Percentiles rank a stretch among this genome's conserved stretches.
These are phyloP conservation scores for Lymantria dispar DNA, from an alignment of 2,888 invertebrate species.

Conservation along the genomic window DNA sequence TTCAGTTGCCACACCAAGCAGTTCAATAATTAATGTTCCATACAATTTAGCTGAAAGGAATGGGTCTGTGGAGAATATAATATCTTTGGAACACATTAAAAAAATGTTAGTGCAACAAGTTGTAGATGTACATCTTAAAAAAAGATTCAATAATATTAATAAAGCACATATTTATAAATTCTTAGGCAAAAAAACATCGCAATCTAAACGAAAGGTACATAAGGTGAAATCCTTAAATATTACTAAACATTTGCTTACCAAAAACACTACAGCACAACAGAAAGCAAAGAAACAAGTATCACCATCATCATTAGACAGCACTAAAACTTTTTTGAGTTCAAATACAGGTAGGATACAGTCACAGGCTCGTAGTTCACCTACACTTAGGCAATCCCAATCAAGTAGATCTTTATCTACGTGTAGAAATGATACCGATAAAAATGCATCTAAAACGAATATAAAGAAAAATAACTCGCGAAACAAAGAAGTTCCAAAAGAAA, in stretches of 20 bases:
- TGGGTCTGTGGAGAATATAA: slow-evolving; percentile 41
- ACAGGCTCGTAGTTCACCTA: slow-evolving; percentile 40
- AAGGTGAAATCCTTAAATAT: slow-evolving; percentile 74
- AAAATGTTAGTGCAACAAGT: slow-evolving; percentile 53
- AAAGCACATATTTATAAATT: slow-evolving; percentile 4
- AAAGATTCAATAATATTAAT: not conserved
- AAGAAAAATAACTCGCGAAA: not conserved
- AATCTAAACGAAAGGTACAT: slow-evolving; percentile 50
- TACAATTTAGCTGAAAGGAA: slow-evolving; percentile 48
- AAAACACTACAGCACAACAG: slow-evolving; percentile 16
- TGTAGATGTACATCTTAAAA: slow-evolving; percentile 34
- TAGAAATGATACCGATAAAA: not conserved
- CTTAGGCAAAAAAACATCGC: slow-evolving; percentile 14
- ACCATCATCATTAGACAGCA: slow-evolving; percentile 35
- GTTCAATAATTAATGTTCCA: slow-evolving; percentile 67
- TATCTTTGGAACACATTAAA: slow-evolving; percentile 67
- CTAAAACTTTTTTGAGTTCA: slow-evolving; percentile 15
- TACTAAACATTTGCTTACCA: slow-evolving; percentile 51
- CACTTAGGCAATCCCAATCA: slow-evolving; percentile 34
- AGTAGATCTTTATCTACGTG: not conserved
- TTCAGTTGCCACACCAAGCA: slow-evolving; percentile 69
- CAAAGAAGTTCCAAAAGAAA: not conserved
- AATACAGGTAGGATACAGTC: slow-evolving; percentile 16
- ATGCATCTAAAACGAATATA: not conserved
- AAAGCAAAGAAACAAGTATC: slow-evolving; percentile 18